Evolutionary conservation across 2,888 invertebrate species (phyloP).

Genomic region (Caenorhabditis sp.): DNA sequence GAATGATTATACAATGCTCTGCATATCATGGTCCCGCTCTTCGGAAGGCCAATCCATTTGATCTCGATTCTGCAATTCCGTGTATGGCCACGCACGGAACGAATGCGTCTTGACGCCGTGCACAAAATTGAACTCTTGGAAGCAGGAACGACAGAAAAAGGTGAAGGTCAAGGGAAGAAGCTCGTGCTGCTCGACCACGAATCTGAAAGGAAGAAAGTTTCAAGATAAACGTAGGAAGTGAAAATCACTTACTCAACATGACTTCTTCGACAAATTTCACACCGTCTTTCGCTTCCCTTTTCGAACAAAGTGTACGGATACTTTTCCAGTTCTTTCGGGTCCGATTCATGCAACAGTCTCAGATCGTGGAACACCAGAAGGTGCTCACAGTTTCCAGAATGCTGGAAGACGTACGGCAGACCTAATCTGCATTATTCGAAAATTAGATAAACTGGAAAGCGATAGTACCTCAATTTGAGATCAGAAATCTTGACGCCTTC

Average conservation of each 20-base stretch:
- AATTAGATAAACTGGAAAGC: background rate
- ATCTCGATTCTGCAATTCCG: conserved; percentile 34
- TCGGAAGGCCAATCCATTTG: conserved; percentile 17
- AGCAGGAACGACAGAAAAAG: conserved; percentile 74
- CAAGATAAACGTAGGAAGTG: background rate
- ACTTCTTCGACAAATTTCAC: conserved; percentile 67
- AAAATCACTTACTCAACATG: conserved; percentile 67
- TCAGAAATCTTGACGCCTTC: conserved; percentile 58
- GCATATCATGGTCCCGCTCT: too few species aligned
- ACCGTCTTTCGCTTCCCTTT: conserved; percentile 56
- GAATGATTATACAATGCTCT: too few species aligned
- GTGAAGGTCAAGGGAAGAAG: conserved; percentile 72
- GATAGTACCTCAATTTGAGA: conserved; percentile 58
- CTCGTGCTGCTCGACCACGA: conserved; percentile 72
- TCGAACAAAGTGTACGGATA: conserved; percentile 74
- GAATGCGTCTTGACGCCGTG: conserved; percentile 58
- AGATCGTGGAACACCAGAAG: conserved; percentile 74
- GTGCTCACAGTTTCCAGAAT: conserved; percentile 73
- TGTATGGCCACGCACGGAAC: conserved; percentile 62
- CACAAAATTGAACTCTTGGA: conserved; percentile 65
- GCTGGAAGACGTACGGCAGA: conserved; percentile 67
- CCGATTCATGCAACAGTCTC: conserved; percentile 69
- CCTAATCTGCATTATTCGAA: conserved; percentile 51
- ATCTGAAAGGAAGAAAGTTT: conserved; percentile 59
- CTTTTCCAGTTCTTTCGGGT: conserved; percentile 57